Evolutionary conservation across 2,888 invertebrate species (phyloP), one percentile per base, ranked within the genome.

Genomic region (Clostera curtula): DNA sequence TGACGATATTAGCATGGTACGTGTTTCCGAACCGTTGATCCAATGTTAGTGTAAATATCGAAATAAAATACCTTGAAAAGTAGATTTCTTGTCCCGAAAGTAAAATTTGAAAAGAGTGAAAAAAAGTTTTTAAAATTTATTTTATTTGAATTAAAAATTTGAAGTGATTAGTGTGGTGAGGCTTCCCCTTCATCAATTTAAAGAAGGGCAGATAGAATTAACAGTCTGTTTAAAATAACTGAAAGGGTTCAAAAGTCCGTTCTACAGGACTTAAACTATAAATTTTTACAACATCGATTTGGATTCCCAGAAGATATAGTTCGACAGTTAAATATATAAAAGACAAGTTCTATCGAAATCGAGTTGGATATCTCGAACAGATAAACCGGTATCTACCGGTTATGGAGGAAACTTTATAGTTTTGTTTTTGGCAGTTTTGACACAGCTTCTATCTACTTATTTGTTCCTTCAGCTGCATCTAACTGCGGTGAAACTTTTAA

Each of bases 371-470:
- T 77, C 54, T 70, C 70, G 67, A 77, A 76, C 67, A 79, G 80
- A 82, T 79, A 77, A 77, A 76, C 51, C 64, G 77, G 68, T 79
- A 76, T 76, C 76, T 66, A 67, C 60, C 69, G 57, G 76, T 68
- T 76, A 73, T 77, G 70, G 70, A 75, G 65, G 74, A 67, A 82
- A 83, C 73, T 84, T 85, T 84, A 85, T 84, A 79, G 85, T 82
- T 83, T 84, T 85, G 84, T 85, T 85, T 84, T 84, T 83, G 80
- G 74, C 80, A 82, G 80, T 83, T 83, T 72, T 77, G 82, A 83
- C 83, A 71, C 61, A 64, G 68, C 71, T 71, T 73, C 76, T 72
- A 69, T 79, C 76, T 77, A 75, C 74, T 79, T 80, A 80, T 80
- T 82, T 80, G 79, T 79, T 77, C 77, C 66, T 73, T 64, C 60